Evolutionary conservation across 2,113 vertebrate species (phyloP).

Genomic region (Poeciliopsis occidentalis): DNA sequence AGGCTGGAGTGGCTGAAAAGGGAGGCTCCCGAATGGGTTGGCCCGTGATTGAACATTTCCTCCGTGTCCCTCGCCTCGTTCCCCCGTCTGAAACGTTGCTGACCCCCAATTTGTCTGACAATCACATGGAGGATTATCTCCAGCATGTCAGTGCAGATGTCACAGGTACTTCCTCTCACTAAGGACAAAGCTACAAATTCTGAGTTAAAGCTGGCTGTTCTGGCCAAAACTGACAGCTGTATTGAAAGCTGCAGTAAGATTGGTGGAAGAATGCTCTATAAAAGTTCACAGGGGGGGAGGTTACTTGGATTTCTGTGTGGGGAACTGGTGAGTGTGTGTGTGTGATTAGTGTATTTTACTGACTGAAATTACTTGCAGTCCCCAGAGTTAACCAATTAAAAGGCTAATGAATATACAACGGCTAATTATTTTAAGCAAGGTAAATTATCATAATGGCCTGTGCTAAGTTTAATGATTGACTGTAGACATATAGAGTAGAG

Average conservation of each 20-base stretch:
- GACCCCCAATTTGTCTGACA: constrained; percentile 93
- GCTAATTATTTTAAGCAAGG: constrained; percentile 79
- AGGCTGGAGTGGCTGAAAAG: constrained; percentile 81
- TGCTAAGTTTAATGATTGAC: constrained; percentile 58
- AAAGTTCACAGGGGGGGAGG: constrained; percentile 66
- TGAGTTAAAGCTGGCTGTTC: constrained; percentile 65
- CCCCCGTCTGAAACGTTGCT: constrained; percentile 84
- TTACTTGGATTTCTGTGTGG: constrained; percentile 50
- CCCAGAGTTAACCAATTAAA: constrained; percentile 79
- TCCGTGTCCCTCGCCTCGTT: constrained; percentile 78
- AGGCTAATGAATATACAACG: constrained; percentile 82
- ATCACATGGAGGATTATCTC: constrained; percentile 84
- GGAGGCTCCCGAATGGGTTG: constrained; percentile 77
- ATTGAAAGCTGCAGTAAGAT: constrained; percentile 59
- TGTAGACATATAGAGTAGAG: constrained; percentile 31
- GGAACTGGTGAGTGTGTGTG: constrained; percentile 25
- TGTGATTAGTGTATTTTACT: constrained; percentile 73
- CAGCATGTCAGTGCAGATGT: constrained; percentile 88
- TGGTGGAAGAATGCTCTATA: constrained; percentile 45
- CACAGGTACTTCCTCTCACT: constrained; percentile 80
- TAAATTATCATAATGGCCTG: constrained; percentile 73
- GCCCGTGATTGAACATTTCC: constrained; percentile 84
- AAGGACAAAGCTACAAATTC: constrained; percentile 70
- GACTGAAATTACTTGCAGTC: constrained; percentile 70
- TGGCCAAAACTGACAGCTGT: constrained; percentile 78